Evolutionary conservation across 2,113 vertebrate species (phyloP).

Genomic region (Saccopteryx leptura): DNA sequence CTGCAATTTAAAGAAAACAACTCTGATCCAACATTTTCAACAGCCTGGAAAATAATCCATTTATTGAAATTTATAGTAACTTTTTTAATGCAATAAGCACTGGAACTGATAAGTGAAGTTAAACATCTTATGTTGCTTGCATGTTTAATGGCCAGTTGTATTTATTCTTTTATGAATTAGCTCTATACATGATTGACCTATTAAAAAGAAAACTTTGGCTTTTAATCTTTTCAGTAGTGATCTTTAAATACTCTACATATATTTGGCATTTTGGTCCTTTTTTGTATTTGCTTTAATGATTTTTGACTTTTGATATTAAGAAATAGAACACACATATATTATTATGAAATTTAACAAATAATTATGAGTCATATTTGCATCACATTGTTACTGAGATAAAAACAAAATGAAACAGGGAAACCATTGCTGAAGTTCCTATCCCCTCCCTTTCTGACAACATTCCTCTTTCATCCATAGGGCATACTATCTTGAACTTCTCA

Average conservation of each 20-base stretch:
- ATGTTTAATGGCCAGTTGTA: neutral
- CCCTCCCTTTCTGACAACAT: neutral
- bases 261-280: neutral
- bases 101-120: neutral
- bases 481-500: neutral
- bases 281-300: neutral
- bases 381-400: neutral
- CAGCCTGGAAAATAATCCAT: neutral
- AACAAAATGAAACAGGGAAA: neutral
- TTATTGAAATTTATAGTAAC: neutral
- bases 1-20: neutral
- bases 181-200: neutral
- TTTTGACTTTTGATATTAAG: neutral
- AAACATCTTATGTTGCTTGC: neutral
- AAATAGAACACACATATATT: neutral
- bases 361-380: neutral
- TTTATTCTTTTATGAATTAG: neutral
- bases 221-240: neutral
- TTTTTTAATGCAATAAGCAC: neutral
- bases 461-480: neutral
- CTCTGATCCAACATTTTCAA: neutral
- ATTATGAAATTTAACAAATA: neutral
- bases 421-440: neutral
- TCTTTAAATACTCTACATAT: neutral
- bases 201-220: neutral